Evolutionary conservation across 1,140 invertebrate genomes (phyloP), one percentile per base, ranked within the genome.

Genomic region (Argopecten irradians): DNA sequence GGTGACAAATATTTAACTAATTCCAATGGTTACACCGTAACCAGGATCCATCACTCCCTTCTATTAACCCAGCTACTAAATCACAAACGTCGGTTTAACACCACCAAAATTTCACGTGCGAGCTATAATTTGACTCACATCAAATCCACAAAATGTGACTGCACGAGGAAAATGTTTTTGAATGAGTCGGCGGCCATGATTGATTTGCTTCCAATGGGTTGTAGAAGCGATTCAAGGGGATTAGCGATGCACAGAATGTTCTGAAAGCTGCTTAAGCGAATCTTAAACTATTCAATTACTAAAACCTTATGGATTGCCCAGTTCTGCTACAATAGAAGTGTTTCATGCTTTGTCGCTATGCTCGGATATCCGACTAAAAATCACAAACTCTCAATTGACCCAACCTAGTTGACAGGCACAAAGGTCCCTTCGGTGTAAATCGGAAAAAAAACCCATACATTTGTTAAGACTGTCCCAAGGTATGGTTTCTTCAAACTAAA

Each of bases 61-160:
- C 55, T 71, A n/a, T 28, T 7, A 71, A n/a, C 22, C 55, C n/a
- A 28, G n/a, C 22, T 71, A 71, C 55, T 71, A 71, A 71, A 71
- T 71, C 55, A 71, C 55, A 8, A 28, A 71, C 22, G 1, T 11
- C 13, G 55, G n/a, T 71, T 71, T 71, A 71, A 71, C 55, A 71
- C 28, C 22, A 28, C 55, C 55, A 71, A 71, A 71, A 71, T 71
- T 71, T 71, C 55, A 71, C 55, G 55, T 71, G 55, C 55, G 22
- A 71, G 55, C 55, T 71, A 71, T 71, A 71, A 71, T 71, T 71
- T n/a, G 55, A 22, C 16, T 71, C 55, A 71, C 55, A 71, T 71
- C 55, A 71, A 71, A 71, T 71, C 55, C 55, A n/a, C n/a, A 71
- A 71, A 71, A 71, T 71, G 55, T 71, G 55, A 71, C 55, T 71